A percentile compares a stretch with the other conserved stretches of the same genome.
phyloP scores from a whole-genome alignment of 1,140 invertebrate species.

The Brachionus manjavacas region DNA sequence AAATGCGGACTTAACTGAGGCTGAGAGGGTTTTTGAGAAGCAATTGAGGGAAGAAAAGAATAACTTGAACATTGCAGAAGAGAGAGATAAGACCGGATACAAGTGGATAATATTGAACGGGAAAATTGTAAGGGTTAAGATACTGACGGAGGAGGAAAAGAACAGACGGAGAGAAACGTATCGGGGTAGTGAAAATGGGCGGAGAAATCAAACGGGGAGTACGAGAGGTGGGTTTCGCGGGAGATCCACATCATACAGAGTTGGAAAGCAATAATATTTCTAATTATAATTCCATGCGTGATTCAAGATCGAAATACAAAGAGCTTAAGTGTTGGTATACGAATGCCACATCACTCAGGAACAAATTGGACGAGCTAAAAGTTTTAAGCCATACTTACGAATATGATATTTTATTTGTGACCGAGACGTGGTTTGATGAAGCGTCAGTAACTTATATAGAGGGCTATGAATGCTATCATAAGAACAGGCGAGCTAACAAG shows the following conservation, averaged over 20 bases:
- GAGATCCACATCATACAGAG: no score
- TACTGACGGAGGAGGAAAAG: neutral
- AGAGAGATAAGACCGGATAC: neutral
- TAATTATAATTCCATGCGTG: neutral
- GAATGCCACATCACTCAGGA: neutral
- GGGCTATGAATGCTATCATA: neutral
- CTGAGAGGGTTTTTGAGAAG: neutral
- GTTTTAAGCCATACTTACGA: neutral
- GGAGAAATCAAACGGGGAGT: neutral
- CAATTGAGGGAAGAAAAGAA: neutral
- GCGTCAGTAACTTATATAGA: neutral
- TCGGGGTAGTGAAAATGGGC: no score
- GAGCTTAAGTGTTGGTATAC: neutral
- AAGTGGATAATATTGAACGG: neutral
- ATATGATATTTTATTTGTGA: neutral
- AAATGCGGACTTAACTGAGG: neutral
- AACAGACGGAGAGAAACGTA: neutral
- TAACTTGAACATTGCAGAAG: neutral
- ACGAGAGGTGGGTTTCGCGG: neutral
- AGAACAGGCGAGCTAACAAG: neutral
- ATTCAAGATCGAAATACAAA: neutral
- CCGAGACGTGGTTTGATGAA: slow-evolving; percentile 15
- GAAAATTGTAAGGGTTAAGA: neutral
- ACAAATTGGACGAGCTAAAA: neutral
- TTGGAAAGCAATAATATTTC: neutral